These are phyloP conservation scores for Melanostigma gelatinosum DNA, from an alignment of 2,113 vertebrate genomes.

Conservation along the genomic window DNA sequence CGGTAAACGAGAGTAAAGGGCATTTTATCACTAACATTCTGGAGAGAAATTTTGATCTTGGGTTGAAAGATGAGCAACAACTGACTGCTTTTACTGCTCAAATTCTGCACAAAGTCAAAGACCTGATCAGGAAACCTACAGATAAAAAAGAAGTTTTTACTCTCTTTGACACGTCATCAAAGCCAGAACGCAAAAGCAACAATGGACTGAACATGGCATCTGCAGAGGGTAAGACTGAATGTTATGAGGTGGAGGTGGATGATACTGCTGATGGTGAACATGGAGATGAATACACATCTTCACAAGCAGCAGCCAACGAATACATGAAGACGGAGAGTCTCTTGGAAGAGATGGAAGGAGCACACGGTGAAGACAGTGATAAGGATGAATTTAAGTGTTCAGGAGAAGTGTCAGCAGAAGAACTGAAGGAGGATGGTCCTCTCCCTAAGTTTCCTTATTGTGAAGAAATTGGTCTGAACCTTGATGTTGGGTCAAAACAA, in stretches of 20 bases:
- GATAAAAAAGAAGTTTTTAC: conserved; percentile 27
- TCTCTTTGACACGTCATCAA: conserved; percentile 22
- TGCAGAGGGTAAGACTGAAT: not conserved
- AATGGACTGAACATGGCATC: conserved; percentile 3
- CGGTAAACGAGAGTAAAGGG: conserved; percentile 14
- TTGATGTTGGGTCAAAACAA: conserved; percentile 30
- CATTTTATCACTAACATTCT: conserved; percentile 38
- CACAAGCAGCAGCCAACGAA: not conserved
- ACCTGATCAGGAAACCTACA: conserved; percentile 20
- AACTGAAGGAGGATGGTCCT: conserved; percentile 5
- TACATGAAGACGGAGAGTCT: not conserved
- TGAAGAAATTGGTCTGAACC: conserved; percentile 42
- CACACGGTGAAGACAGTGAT: not conserved
- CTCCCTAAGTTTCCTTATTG: conserved; percentile 20
- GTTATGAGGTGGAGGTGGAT: conserved; percentile 12
- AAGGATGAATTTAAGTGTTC: not conserved
- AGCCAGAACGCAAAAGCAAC: not conserved
- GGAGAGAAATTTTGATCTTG: conserved; percentile 45
- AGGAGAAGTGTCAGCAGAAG: not conserved
- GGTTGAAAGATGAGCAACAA: conserved; percentile 42
- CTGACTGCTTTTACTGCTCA: conserved; percentile 19
- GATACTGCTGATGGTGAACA: not conserved
- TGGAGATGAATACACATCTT: not conserved
- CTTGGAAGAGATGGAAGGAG: not conserved
- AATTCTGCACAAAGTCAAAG: conserved; percentile 23